Conservation (phyloP, 2,113 vertebrate genomes). For the Sylvia atricapilla region DNA sequence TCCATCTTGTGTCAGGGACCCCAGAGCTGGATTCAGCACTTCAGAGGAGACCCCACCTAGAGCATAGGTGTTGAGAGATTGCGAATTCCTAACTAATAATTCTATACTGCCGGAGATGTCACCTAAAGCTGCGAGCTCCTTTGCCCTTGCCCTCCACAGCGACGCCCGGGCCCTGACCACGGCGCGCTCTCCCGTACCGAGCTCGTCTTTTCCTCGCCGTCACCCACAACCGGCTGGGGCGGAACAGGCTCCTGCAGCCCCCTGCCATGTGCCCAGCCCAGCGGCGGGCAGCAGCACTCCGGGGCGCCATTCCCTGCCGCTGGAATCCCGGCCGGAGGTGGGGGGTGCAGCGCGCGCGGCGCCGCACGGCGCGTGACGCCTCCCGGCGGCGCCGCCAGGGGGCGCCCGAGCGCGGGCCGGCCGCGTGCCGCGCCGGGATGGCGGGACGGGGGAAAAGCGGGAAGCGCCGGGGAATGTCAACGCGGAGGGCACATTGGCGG, state of each 20-base stretch:
- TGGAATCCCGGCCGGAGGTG: not conserved
- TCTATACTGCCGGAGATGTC: not conserved
- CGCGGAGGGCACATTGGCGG: not conserved
- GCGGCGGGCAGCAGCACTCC: not conserved
- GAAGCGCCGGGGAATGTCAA: rapidly evolving
- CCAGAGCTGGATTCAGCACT: not conserved
- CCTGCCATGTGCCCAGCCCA: not conserved
- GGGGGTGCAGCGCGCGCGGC: too few relatives aligned
- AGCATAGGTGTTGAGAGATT: not conserved
- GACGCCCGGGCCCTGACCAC: too few relatives aligned
- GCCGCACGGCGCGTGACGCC: too few relatives aligned
- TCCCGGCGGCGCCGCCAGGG: not conserved
- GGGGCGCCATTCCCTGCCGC: rapidly evolving
- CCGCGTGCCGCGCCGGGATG: not conserved
- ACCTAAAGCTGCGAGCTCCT: not conserved
- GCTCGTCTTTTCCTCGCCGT: not conserved
- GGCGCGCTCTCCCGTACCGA: not conserved
- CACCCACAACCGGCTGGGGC: too few relatives aligned
- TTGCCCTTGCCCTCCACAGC: not conserved
- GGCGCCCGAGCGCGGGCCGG: not conserved
- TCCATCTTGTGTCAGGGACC: not conserved
- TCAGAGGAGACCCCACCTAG: not conserved
- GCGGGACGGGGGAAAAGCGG: rapidly evolving
- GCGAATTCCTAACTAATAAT: not conserved
- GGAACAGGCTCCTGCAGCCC: not conserved